phyloP scores from a whole-genome alignment of 2,113 vertebrate species.

The Hystrix brachyura region DNA sequence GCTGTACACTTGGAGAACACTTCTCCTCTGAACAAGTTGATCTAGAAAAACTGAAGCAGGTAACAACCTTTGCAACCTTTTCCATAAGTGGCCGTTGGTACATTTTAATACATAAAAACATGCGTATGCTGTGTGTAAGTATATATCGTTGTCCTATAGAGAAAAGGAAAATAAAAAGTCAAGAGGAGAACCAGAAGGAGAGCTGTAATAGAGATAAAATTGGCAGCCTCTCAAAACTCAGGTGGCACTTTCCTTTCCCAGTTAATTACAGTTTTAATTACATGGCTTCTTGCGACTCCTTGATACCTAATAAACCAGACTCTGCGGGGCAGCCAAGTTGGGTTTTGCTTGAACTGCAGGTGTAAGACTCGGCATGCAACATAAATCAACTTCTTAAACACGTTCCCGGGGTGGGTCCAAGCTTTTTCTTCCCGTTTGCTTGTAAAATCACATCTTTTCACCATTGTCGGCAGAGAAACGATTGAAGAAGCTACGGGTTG shows the following conservation, averaged over 20 bases:
- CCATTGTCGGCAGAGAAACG: constrained; percentile 79
- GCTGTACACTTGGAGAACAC: neutral
- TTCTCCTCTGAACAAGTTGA: neutral
- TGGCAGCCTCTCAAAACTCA: constrained; percentile 94
- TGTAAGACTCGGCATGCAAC: constrained; percentile 90
- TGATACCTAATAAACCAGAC: constrained; percentile 94
- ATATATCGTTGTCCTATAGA: constrained; percentile 75
- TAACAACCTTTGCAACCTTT: constrained; percentile 15
- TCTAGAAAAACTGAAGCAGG: constrained; percentile 14
- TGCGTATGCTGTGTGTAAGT: constrained; percentile 8
- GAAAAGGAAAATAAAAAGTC: constrained; percentile 46
- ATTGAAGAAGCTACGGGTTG: constrained; percentile 65
- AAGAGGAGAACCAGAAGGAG: constrained; percentile 88
- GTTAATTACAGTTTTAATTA: constrained; percentile 94
- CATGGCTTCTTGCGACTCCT: constrained; percentile 92
- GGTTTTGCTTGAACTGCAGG: constrained; percentile 93
- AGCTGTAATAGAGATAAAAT: constrained; percentile 91
- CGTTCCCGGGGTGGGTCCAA: constrained; percentile 89
- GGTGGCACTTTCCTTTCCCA: constrained; percentile 92
- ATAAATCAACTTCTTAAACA: constrained; percentile 93
- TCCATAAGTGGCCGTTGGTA: neutral
- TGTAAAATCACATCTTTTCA: constrained; percentile 89
- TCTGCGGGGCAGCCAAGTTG: constrained; percentile 91
- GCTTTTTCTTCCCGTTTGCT: constrained; percentile 88
- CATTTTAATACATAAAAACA: constrained; percentile 8